Conservation (phyloP, 2,113 vertebrate species). For the Cavia aperea region DNA sequence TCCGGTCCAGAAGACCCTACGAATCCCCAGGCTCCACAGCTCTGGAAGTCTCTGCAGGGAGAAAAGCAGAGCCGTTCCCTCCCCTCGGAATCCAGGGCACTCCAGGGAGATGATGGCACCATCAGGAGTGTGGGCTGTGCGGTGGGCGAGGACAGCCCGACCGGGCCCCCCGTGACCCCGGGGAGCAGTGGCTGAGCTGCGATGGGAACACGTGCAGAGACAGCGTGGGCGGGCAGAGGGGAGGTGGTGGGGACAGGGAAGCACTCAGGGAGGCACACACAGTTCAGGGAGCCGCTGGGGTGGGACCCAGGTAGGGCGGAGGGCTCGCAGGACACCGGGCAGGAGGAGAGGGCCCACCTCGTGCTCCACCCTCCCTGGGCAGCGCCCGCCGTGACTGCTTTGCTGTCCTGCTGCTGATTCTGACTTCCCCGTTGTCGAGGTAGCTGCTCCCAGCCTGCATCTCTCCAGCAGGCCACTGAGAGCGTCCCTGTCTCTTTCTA, state of each 20-base stretch:
- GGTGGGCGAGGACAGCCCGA: background rate
- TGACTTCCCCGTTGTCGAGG: background rate
- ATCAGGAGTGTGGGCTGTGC: background rate
- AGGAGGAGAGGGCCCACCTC: background rate
- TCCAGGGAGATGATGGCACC: too few relatives aligned
- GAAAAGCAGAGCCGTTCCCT: background rate
- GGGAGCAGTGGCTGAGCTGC: background rate
- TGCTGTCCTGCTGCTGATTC: background rate
- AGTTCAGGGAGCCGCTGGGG: too few relatives aligned
- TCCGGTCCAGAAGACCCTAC: background rate
- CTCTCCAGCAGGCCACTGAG: background rate
- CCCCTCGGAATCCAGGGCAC: background rate
- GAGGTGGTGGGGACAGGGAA: background rate
- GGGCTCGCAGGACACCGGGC: background rate
- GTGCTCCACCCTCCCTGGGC: too few relatives aligned
- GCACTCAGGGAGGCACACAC: background rate
- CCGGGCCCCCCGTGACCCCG: background rate
- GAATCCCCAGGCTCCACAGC: background rate
- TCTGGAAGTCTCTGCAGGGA: too few relatives aligned
- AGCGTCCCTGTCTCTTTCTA: background rate
- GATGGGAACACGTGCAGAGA: background rate
- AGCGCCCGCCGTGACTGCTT: background rate
- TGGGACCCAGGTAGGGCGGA: background rate
- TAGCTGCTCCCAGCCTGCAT: background rate
- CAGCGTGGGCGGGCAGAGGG: too few relatives aligned